phyloP scores from a whole-genome alignment of 2,113 vertebrate species.

The Hystrix cristata region DNA sequence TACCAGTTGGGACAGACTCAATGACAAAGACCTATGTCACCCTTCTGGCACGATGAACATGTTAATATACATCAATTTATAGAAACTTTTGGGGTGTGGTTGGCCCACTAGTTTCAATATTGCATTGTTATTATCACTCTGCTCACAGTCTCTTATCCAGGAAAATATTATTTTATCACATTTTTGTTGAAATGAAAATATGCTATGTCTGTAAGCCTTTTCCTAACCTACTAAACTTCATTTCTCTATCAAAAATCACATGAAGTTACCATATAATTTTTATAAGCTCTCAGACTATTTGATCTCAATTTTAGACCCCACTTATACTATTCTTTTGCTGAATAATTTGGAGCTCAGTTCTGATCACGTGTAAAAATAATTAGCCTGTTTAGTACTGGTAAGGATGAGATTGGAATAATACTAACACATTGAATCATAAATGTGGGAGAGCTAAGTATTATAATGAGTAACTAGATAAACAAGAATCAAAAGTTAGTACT shows the following conservation, averaged over 20 bases:
- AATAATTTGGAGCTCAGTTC: conserved; percentile 10
- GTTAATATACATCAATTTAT: background rate
- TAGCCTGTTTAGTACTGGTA: background rate
- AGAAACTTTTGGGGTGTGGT: background rate
- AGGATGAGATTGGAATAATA: background rate
- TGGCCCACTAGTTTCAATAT: background rate
- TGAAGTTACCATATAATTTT: background rate
- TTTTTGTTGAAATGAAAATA: conserved; percentile 45
- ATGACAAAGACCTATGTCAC: background rate
- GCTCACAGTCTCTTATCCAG: background rate
- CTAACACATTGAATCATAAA: conserved; percentile 30
- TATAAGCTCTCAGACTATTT: background rate
- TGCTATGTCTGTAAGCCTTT: background rate
- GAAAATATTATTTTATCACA: background rate
- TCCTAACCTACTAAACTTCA: background rate
- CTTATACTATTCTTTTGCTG: conserved; percentile 9
- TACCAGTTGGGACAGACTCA: background rate
- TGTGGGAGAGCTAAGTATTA: background rate
- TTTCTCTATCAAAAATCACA: conserved; percentile 9
- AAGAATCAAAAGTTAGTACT: background rate
- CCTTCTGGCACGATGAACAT: background rate
- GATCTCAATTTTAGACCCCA: background rate
- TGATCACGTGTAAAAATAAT: conserved; percentile 50
- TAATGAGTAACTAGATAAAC: background rate
- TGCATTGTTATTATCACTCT: background rate